Base-by-base conservation (phyloP, 2,888 invertebrate species). In the Ochlodes sylvanus region DNA sequence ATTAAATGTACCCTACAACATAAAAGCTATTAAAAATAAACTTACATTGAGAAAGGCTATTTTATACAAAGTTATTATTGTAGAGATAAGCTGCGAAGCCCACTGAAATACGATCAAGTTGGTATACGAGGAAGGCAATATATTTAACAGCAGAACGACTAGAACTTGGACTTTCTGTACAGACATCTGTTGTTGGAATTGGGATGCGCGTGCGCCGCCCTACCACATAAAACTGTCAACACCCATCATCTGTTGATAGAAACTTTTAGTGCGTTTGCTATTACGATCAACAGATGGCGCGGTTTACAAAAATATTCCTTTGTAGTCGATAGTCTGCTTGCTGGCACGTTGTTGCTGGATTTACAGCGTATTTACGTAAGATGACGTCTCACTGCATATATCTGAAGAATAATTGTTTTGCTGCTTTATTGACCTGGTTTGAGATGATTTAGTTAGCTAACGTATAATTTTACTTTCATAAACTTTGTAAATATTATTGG, bases 221-320 rank as follows among this genome's bases (percentile, higher is more conserved):
- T 14, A 76, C 71, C 77, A 74, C 77, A 82, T 87, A 82, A 88
- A 87, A 72, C 86, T 86, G 87, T 88, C 87, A 85, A 70, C 86
- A 74, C 72, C 68, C 68, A 76, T 78, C 80, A 83, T 84, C 82
- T 85, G 85, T 81, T 76, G 78, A 77, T 75, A 69, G 63, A 69
- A 67, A 55, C 54, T 67, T 64, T 61, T 66, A 66, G 67, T 61
- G 54, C 54, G 70, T 67, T 70, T 65, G 62, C 56, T 67, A 55
- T 68, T 65, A 71, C 71, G 68, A 56, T 70, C 52, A 73, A 63
- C 77, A 77, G 75, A 79, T 75, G 78, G 74, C 75, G 68, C 57
- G 70, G 63, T 70, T 47, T 32, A 63, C 56, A 71, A 72, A 73
- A 75, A 72, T 71, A 73, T 75, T 57, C 72, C 70, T 73, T 72